Percentiles rank a stretch among this genome's conserved stretches.
Evolutionary conservation across 2,797 vertebrate species (phyloP).

Genomic region (Centroberyx gerrardi): DNA sequence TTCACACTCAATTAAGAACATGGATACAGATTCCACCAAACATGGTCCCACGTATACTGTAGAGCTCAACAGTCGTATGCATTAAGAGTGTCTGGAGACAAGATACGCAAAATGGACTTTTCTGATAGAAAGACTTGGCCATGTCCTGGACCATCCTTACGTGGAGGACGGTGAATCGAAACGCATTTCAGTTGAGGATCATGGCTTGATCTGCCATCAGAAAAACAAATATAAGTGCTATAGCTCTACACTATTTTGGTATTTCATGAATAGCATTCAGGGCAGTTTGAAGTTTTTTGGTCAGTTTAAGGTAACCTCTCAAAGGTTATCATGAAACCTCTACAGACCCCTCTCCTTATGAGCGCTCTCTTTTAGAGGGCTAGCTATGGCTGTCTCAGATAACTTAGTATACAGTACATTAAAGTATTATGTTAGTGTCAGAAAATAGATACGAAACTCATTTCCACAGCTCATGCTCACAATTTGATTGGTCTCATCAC

Average conservation of each 20-base stretch:
- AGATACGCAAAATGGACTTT: conserved; percentile 68
- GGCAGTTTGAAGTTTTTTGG: conserved; percentile 85
- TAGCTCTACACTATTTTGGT: conserved; percentile 81
- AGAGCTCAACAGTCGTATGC: conserved; percentile 81
- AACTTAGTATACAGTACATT: conserved; percentile 84
- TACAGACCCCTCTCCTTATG: conserved; percentile 70
- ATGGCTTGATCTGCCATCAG: conserved; percentile 69
- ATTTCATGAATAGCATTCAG: conserved; percentile 83
- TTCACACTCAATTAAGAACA: conserved; percentile 63
- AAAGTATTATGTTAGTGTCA: conserved; percentile 81
- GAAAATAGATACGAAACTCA: conserved; percentile 84
- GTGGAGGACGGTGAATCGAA: conserved; percentile 62
- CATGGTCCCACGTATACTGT: conserved; percentile 65
- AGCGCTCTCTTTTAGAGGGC: conserved; percentile 79
- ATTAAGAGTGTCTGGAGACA: conserved; percentile 76
- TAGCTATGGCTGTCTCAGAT: conserved; percentile 84
- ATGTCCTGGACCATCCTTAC: conserved; percentile 63
- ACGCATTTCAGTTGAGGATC: conserved; percentile 45
- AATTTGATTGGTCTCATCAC: conserved; percentile 74
- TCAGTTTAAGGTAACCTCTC: conserved; percentile 83
- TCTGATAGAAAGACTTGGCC: conserved; percentile 65
- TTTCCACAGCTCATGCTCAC: conserved; percentile 85
- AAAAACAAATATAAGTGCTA: conserved; percentile 72
- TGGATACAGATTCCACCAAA: conserved; percentile 64
- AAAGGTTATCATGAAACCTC: conserved; percentile 78